These are phyloP conservation scores for Pseudomyrmex gracilis DNA, from an alignment of 1,140 invertebrate genomes.

Conservation along the genomic window DNA sequence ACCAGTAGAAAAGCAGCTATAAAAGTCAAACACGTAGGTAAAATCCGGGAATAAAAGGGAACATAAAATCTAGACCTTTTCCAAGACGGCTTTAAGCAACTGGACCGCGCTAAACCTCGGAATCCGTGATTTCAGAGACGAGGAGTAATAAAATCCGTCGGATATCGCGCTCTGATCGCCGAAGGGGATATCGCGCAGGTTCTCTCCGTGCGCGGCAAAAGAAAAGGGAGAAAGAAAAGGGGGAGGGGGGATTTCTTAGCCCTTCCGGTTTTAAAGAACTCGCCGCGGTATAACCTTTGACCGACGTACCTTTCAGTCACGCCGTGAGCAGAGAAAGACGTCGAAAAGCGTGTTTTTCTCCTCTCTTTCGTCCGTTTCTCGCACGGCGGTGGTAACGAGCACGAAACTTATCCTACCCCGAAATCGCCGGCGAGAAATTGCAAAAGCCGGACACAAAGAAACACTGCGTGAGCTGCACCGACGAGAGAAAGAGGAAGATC, in stretches of 20 bases:
- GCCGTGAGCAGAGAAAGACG: constrained; percentile 34
- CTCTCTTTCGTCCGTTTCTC: neutral
- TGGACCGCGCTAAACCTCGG: constrained; percentile 13
- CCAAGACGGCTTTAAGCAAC: neutral
- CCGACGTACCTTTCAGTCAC: constrained; percentile 49
- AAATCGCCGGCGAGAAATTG: constrained; percentile 52
- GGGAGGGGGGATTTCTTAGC: neutral
- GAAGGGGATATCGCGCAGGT: constrained; percentile 18
- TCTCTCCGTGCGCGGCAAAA: neutral
- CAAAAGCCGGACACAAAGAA: constrained; percentile 54
- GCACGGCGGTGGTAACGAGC: constrained; percentile 20
- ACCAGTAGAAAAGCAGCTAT: neutral
- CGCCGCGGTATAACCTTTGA: constrained; percentile 41
- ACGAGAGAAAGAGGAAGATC: constrained; percentile 29
- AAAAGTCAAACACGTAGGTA: neutral
- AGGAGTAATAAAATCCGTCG: constrained; percentile 35
- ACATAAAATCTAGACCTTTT: neutral
- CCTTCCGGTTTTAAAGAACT: constrained; percentile 15
- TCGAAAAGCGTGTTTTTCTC: constrained; percentile 38
- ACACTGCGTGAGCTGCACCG: constrained; percentile 28
- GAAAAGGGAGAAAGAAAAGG: neutral
- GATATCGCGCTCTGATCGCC: constrained; percentile 20
- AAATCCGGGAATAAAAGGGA: neutral
- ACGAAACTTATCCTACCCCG: constrained; percentile 36
- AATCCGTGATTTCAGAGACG: neutral